Evolutionary conservation across 64 coral and sea anemone genomes (phyloP).

Genomic region (Stylophora pistillata): DNA sequence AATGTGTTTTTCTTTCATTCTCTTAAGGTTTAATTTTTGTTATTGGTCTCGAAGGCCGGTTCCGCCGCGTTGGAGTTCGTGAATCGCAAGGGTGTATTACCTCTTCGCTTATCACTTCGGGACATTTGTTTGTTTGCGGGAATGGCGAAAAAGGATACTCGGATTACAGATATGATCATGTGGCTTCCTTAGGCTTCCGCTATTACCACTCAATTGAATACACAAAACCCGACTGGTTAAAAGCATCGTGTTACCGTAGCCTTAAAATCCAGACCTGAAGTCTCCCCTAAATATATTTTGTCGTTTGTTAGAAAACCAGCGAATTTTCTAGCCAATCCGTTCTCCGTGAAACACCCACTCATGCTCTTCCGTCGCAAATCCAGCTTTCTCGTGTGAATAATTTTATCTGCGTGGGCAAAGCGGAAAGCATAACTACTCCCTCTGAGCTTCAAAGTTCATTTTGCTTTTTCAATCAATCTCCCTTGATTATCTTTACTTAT

Average conservation of each 20-base stretch:
- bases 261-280: constrained; percentile 39
- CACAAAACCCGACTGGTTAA: constrained; percentile 91
- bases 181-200: constrained; percentile 85
- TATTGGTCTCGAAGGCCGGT: not conserved
- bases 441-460: not conserved
- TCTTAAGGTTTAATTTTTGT: constrained; percentile 12
- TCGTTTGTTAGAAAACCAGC: not conserved
- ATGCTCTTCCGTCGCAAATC: not conserved
- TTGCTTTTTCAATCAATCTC: constrained; percentile 39
- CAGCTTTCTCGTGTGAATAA: not conserved
- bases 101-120: constrained; percentile 78
- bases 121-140: constrained; percentile 91
- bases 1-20: constrained; percentile 19
- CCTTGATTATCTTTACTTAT: constrained; percentile 4
- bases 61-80: constrained; percentile 21
- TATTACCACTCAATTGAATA: constrained; percentile 93
- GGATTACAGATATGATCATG: constrained; percentile 95
- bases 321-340: not conserved
- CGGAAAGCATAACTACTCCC: not conserved
- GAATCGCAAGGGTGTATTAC: constrained; percentile 22
- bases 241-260: constrained; percentile 71
- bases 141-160: constrained; percentile 95
- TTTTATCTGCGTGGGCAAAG: not conserved
- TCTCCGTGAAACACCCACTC: not conserved
- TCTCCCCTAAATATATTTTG: constrained; percentile 19